Evolutionary conservation across 2,113 vertebrate genomes (phyloP), one percentile per base, ranked within the genome.

Genomic region (Reinhardtius hippoglossoides): DNA sequence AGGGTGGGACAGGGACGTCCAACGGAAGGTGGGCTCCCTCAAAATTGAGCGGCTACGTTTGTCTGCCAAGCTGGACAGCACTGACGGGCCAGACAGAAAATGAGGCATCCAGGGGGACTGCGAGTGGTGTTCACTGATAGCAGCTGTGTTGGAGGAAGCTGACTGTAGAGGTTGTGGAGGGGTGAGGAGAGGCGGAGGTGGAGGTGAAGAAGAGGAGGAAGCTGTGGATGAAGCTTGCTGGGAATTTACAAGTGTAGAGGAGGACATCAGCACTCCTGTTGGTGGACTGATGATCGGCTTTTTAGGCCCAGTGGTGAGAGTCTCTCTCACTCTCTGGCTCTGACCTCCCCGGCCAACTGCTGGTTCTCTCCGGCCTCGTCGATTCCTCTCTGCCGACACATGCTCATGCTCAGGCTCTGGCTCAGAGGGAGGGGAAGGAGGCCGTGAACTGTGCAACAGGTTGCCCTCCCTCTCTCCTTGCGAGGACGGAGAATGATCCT

Each of bases 31-130:
- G 0, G 98, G 98, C 83, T 99, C 96, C 50, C 97, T 94, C 74
- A 99, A 92, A 83, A 99, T 99, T 0, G 97, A 99, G 62, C 91
- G 86, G 72, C 95, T 97, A 2, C 97, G 95, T 81, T 98, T 99
- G 92, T 97, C 98, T 68, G 95, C 95, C 89, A 96, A 88, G 0
- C 95, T 92, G 0, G 97, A 94, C n/a, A 92, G 88, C 44, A 89
- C 91, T 0, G 97, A 91, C 0, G 96, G 90, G 21, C 95, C 80
- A 0, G 97, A 90, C 55, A 98, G 87, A 76, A 97, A 99, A 20
- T 97, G 97, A 26, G 97, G 95, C 94, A 99, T 96, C 97, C 97
- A 99, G 0, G 97, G 94, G 0, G 97, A 96, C 85, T 97, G 97
- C 48, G 97, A 88, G 3, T 97, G 95, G 73, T 94, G 94, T 68